phyloP scores from a whole-genome alignment of 2,113 vertebrate genomes.

The Scopus umbretta region DNA sequence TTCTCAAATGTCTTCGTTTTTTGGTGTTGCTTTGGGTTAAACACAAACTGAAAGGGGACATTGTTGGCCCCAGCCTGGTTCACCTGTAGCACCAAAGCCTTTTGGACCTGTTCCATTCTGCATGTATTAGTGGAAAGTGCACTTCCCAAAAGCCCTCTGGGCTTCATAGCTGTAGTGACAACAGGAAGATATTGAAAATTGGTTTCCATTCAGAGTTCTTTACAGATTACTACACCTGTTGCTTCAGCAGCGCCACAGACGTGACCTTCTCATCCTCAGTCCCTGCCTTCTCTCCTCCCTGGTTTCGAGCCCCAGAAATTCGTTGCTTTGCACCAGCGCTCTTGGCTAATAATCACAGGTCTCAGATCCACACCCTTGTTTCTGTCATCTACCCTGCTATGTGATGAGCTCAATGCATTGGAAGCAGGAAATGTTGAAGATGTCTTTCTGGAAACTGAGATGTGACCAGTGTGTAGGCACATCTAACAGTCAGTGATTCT shows the following conservation, averaged over 20 bases:
- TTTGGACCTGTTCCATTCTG: background rate
- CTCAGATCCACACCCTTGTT: conserved; percentile 44
- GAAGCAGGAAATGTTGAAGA: conserved; percentile 51
- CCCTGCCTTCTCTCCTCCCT: background rate
- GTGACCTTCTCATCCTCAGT: background rate
- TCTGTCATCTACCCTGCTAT: conserved; percentile 41
- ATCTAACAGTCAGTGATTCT: background rate
- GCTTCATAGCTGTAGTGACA: background rate
- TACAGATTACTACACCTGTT: background rate
- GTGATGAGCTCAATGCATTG: conserved; percentile 50
- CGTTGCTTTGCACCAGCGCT: background rate
- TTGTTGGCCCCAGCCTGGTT: background rate
- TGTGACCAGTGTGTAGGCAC: background rate
- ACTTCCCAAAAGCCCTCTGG: background rate
- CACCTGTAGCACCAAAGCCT: background rate
- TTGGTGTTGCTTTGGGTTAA: background rate
- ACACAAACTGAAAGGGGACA: background rate
- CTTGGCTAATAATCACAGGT: conserved; percentile 34
- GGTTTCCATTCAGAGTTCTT: background rate
- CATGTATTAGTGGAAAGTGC: background rate
- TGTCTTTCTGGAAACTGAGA: background rate
- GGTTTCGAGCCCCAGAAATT: conserved; percentile 1
- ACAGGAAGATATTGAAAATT: background rate
- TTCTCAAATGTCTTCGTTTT: background rate
- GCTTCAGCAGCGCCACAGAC: background rate